Base-by-base conservation (phyloP, 1,140 invertebrate genomes). In the Brachionus calyciflorus region DNA sequence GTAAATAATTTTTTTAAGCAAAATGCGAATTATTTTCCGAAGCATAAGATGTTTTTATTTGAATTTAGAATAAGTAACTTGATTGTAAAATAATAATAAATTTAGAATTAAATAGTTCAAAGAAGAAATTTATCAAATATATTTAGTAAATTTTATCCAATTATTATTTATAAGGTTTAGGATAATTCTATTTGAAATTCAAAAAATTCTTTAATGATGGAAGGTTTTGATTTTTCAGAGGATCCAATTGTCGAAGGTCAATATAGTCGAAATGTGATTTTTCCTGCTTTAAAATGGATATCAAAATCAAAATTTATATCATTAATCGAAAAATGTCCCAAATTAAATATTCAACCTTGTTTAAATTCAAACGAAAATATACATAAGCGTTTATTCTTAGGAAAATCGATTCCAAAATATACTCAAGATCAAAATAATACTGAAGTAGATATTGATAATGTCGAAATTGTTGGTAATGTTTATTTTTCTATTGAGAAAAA, bases 181-280 rank as follows among this genome's bases (percentile, higher is more conserved):
- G n/a, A n/a, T n/a, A 37, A 37, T 37, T 37, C 9, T 37, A 37
- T 37, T 37, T 9, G 4, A 37, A 37, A 9, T 37, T 28, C 21
- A 55, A 55, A 55, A 55, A 55, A 55, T 30, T 55, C 24, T 55
- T n/a, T n/a, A n/a, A n/a, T n/a, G n/a, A n/a, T n/a, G n/a, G n/a
- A n/a, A n/a, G n/a, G n/a, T n/a, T n/a, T n/a, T n/a, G 46, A 73
- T 51, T 73, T 51, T 73, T 40, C 21, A 9, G 69, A 73, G 26
- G 4, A 73, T 14, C 46, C 69, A n/a, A 10, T n/a, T 14, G 69
- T 73, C 5, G 69, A 73, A 19, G 30, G 37, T 12, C 4, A 40
- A 21, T 12, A 51, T 30, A 40, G 14, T 10, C 69, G 69, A 6
- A 33, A 37, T 14, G 10, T 73, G 14, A 30, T 7, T 12, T 73